phyloP scores from a whole-genome alignment of 2,797 vertebrate species.

The Bovichtus variegatus region DNA sequence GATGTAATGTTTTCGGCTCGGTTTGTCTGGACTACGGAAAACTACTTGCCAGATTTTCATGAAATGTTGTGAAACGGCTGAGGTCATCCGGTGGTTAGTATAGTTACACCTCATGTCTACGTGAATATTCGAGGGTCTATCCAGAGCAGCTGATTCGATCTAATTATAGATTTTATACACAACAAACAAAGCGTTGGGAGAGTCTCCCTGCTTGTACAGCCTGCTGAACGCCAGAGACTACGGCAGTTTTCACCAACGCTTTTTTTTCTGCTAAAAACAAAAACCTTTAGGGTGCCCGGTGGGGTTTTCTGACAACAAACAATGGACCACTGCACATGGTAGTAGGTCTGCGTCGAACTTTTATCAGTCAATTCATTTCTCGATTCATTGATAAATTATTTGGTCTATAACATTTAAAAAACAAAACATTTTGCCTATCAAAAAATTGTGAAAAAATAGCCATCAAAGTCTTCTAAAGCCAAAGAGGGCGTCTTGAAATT shows the following conservation, averaged over 20 bases:
- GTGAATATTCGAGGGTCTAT: conserved; percentile 27
- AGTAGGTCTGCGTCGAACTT: no score
- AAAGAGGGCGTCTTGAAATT: not conserved
- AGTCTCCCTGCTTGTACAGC: not conserved
- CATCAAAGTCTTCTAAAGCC: not conserved
- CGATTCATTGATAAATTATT: not conserved
- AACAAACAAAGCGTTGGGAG: conserved; percentile 10
- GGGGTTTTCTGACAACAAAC: no score
- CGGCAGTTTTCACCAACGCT: not conserved
- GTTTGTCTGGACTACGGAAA: no score
- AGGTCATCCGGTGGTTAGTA: not conserved
- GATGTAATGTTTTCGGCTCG: no score
- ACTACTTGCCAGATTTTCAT: no score
- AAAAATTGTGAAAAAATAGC: not conserved
- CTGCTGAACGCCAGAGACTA: not conserved
- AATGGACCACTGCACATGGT: no score
- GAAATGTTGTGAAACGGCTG: no score
- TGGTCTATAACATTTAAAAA: not conserved
- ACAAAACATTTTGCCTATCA: no score
- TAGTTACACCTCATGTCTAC: no score
- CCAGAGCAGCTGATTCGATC: conserved; percentile 50
- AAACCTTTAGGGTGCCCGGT: not conserved
- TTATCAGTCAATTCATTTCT: not conserved
- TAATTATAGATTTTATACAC: not conserved
- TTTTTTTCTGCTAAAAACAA: not conserved